phyloP scores from a whole-genome alignment of 2,888 invertebrate species.

The Muschampia plurimacula region DNA sequence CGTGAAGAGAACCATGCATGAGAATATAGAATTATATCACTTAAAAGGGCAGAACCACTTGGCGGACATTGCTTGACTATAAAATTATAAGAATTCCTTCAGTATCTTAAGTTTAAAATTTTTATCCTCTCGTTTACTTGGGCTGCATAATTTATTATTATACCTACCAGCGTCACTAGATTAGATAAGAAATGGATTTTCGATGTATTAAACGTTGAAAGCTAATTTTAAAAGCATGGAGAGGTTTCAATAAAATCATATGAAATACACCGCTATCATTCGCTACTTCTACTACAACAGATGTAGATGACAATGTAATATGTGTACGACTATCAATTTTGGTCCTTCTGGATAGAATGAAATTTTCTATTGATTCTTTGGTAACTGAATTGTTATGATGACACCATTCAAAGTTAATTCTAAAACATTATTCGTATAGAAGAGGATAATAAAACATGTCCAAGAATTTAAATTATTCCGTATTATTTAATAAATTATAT shows the following conservation, averaged over 20 bases:
- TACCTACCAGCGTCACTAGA: neutral
- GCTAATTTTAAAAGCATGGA: slow-evolving; percentile 5
- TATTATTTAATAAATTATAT: too few relatives aligned
- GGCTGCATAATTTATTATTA: slow-evolving; percentile 25
- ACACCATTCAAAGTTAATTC: too few relatives aligned
- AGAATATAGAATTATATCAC: slow-evolving; percentile 38
- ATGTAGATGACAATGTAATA: neutral
- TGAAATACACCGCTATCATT: neutral
- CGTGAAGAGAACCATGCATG: slow-evolving; percentile 31
- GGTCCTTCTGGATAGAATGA: too few relatives aligned
- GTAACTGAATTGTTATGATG: too few relatives aligned
- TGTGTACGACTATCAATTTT: too few relatives aligned
- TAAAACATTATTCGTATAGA: too few relatives aligned
- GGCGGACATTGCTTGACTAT: slow-evolving; percentile 28
- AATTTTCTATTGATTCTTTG: too few relatives aligned
- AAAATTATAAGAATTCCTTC: slow-evolving; percentile 22
- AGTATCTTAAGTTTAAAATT: slow-evolving; percentile 13
- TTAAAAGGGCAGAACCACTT: slow-evolving; percentile 34
- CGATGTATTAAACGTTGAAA: slow-evolving; percentile 18
- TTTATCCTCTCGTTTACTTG: slow-evolving; percentile 18
- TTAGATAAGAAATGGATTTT: slow-evolving; percentile 35
- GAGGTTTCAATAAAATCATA: slow-evolving; percentile 5
- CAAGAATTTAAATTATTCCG: too few relatives aligned
- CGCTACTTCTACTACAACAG: neutral
- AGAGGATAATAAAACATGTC: too few relatives aligned